A percentile compares a stretch with the other conserved stretches of the same genome.
Evolutionary conservation across 2,888 invertebrate genomes (phyloP).

Genomic region (Patella caerulea): DNA sequence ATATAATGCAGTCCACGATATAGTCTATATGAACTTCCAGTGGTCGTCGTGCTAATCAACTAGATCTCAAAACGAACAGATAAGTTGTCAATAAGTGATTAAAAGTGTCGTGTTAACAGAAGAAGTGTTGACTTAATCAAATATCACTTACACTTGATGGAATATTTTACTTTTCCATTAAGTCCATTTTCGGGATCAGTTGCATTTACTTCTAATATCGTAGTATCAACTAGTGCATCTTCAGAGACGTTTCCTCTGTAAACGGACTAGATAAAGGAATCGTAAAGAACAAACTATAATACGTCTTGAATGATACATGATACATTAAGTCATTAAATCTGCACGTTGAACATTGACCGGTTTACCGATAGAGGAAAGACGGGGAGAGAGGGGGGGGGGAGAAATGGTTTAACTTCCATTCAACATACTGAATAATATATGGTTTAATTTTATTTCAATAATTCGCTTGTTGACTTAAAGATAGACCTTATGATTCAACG

Average conservation of each 20-base stretch:
- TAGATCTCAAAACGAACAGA: no score
- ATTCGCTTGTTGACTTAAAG: no score
- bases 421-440: neutral
- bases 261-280: neutral
- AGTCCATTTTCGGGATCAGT: slow-evolving; percentile 14
- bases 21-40: no score
- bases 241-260: neutral
- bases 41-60: no score
- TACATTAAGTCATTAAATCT: no score
- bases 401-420: neutral
- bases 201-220: neutral
- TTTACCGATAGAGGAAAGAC: neutral
- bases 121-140: neutral
- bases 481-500: no score
- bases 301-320: no score
- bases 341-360: neutral
- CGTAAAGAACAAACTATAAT: neutral
- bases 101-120: no score
- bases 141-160: slow-evolving; percentile 1
- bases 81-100: no score
- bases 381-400: neutral
- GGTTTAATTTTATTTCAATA: no score
- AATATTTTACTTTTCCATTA: slow-evolving; percentile 22
- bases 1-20: no score
- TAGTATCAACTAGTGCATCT: slow-evolving; percentile 5